These are phyloP conservation scores for Trichonephila clavata DNA, from an alignment of 1,140 invertebrate species.

Conservation along the genomic window DNA sequence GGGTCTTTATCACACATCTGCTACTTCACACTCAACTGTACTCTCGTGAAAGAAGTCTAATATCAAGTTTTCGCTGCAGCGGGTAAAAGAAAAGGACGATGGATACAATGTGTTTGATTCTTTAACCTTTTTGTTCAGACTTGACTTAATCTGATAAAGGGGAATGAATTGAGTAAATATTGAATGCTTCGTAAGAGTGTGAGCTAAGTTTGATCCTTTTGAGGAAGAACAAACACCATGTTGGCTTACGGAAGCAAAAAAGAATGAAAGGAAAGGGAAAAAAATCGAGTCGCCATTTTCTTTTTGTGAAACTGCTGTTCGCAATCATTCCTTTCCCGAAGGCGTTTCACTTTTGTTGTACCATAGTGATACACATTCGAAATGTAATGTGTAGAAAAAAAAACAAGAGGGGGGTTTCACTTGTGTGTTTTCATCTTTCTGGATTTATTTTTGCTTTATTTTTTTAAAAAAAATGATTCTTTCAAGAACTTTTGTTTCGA, in stretches of 20 bases:
- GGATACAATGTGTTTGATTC: conserved; percentile 47
- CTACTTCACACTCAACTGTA: neutral
- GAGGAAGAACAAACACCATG: conserved; percentile 22
- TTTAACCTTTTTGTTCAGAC: conserved; percentile 41
- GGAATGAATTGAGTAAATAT: conserved; percentile 61
- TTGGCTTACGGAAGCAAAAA: conserved; percentile 28
- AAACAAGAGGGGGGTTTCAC: neutral
- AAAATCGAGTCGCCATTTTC: neutral
- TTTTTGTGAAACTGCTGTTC: conserved; percentile 1
- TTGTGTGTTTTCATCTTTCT: too few species aligned
- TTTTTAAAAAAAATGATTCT: too few species aligned
- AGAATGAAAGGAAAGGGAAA: neutral
- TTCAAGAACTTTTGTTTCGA: too few species aligned
- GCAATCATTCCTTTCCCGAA: conserved; percentile 16
- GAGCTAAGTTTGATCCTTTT: conserved; percentile 52
- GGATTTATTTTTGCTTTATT: too few species aligned
- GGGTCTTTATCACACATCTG: conserved; percentile 30
- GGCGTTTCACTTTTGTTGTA: neutral
- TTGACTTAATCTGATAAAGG: conserved; percentile 52
- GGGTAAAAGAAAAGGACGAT: neutral
- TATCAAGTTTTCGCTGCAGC: neutral
- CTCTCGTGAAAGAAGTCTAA: neutral
- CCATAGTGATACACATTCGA: neutral
- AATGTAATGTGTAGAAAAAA: neutral
- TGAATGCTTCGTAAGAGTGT: conserved; percentile 39